Conservation (phyloP, 1,140 invertebrate genomes). For the Oryzaephilus surinamensis region DNA sequence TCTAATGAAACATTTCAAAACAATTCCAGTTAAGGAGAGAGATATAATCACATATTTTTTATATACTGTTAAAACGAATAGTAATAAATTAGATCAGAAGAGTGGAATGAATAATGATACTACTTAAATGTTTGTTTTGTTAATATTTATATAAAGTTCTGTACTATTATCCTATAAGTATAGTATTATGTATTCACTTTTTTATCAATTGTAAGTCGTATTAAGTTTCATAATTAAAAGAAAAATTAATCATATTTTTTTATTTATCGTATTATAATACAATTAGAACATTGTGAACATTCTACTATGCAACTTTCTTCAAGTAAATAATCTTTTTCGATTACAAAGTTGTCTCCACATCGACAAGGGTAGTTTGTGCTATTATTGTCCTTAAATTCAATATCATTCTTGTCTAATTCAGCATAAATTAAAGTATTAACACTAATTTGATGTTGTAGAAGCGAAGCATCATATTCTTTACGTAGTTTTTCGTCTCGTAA, state of each 20-base stretch:
- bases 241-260: too few relatives aligned
- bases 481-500: slow-evolving; percentile 42
- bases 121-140: slow-evolving; percentile 34
- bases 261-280: slow-evolving; percentile 49
- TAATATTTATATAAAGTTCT: slow-evolving; percentile 11
- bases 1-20: slow-evolving; percentile 88
- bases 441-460: slow-evolving; percentile 42
- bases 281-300: slow-evolving; percentile 57
- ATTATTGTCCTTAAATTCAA: slow-evolving; percentile 36
- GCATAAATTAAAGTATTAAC: slow-evolving; percentile 45
- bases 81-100: slow-evolving; percentile 84
- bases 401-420: slow-evolving; percentile 40
- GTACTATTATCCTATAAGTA: too few relatives aligned
- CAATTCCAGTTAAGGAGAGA: slow-evolving; percentile 87
- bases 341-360: slow-evolving; percentile 51
- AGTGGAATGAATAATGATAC: slow-evolving; percentile 61
- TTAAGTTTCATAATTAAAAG: too few relatives aligned
- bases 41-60: slow-evolving; percentile 94
- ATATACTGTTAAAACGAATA: slow-evolving; percentile 91
- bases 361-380: slow-evolving; percentile 46
- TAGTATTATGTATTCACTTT: too few relatives aligned
- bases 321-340: slow-evolving; percentile 37
- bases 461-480: slow-evolving; percentile 47
- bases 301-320: slow-evolving; percentile 40
- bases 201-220: too few relatives aligned